Base-by-base conservation (phyloP, 2,113 vertebrate species). In the Phrynosoma blainvillii region DNA sequence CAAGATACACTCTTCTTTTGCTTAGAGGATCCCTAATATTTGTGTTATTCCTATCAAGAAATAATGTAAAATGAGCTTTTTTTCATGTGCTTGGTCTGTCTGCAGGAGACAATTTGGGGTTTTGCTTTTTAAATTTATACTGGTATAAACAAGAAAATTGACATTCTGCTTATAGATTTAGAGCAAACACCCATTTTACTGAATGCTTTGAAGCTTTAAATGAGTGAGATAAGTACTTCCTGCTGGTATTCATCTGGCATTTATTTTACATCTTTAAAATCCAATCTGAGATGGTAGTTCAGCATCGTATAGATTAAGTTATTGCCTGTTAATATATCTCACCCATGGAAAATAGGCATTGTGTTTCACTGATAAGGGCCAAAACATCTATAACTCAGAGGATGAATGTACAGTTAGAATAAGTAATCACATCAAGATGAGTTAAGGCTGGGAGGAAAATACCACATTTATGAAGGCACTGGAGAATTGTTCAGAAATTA, bases 1-100 rank as follows among this genome's bases (percentile, higher is more conserved):
- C 91, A 86, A 93, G 91, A 79, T 89, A 80, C n/a, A 89, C 90
- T 56, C 94, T 94, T 91, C 89, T 66, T 93, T 94, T 92, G 95
- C 79, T 68, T 95, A 92, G 47, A 89, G 23, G 89, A 89, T 85
- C 73, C 86, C 54, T 76, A 92, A 93, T 93, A 91, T 92, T 93
- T 87, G 89, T 82, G 77, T 65, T 93, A 89, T 89, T 79, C 73
- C 86, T 90, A 84, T 40, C 73, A 92, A 86, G 59, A 93, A 95
- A 93, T 85, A 91, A 96, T 91, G 84, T 75, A 96, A 47, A 94
- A 93, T 90, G 42, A 59, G 54, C 3, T 36, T 8, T 89, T 92
- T 81, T 89, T 42, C 30, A 25, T 78, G 84, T 73, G 40, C 62
- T 52, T 42, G 36, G 32, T 71, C 65, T 80, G 78, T n/a, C 82